Conservation (phyloP, 2,797 vertebrate species). For the Labeo calbasu region DNA sequence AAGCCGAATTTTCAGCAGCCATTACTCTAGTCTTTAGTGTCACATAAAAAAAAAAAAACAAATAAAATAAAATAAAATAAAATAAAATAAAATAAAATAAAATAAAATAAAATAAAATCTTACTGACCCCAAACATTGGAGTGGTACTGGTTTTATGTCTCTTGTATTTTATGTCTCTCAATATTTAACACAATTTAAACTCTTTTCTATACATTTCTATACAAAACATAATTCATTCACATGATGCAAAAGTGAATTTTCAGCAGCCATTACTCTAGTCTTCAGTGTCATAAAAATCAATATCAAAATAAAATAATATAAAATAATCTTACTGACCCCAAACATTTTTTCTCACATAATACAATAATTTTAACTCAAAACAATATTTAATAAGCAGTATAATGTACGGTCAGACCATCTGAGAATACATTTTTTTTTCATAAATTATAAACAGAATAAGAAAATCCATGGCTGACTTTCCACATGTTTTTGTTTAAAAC, state of each 20-base stretch:
- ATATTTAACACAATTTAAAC: too few relatives aligned
- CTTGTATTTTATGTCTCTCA: background rate
- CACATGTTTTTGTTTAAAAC: slow-evolving; percentile 21
- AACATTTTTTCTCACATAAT: background rate
- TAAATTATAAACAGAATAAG: background rate
- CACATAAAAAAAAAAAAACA: too few relatives aligned
- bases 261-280: background rate
- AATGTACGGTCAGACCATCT: background rate
- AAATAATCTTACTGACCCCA: background rate
- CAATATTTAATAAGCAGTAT: background rate
- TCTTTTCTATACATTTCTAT: too few relatives aligned
- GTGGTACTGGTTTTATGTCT: background rate
- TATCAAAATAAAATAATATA: too few relatives aligned
- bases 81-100: too few relatives aligned
- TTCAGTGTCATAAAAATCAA: background rate
- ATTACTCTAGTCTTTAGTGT: too few relatives aligned
- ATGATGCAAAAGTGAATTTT: too few relatives aligned
- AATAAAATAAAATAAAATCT: too few relatives aligned
- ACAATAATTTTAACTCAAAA: background rate
- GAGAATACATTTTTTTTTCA: background rate
- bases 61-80: too few relatives aligned
- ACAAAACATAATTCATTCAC: too few relatives aligned
- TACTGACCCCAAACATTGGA: background rate
- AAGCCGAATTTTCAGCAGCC: too few relatives aligned
- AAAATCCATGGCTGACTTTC: background rate